Conservation (phyloP, 2,888 invertebrate genomes). For the Athalia rosae region DNA sequence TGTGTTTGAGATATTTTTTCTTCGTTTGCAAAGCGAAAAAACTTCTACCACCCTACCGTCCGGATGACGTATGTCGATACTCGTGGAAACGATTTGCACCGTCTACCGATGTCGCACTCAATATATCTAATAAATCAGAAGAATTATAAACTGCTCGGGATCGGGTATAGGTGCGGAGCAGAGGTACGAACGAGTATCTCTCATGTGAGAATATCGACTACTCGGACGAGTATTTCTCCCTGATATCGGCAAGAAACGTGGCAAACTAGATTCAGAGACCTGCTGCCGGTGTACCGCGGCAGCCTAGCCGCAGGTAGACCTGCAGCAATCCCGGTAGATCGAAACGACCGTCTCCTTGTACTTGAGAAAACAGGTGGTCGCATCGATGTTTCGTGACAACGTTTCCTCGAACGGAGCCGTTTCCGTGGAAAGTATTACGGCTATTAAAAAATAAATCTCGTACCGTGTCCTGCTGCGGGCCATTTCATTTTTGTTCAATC, state of each 20-base stretch:
- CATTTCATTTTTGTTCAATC: not conserved
- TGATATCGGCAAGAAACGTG: not conserved
- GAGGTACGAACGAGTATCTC: not conserved
- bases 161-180: no score
- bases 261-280: no score
- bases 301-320: no score
- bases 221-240: not conserved
- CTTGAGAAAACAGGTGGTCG: conserved; percentile 16
- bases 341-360: not conserved
- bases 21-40: no score
- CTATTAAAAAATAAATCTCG: not conserved
- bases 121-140: conserved; percentile 4
- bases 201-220: not conserved
- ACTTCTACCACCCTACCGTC: not conserved
- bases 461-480: not conserved
- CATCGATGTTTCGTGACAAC: not conserved
- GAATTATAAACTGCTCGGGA: not conserved
- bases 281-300: no score
- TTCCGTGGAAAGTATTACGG: not conserved
- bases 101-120: not conserved
- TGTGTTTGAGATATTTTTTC: no score
- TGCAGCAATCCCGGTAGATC: no score
- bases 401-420: not conserved
- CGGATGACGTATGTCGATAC: not conserved
- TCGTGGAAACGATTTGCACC: not conserved